A percentile compares a stretch with the other conserved stretches of the same genome.
These are phyloP conservation scores for Amphiura filiformis DNA, from an alignment of 35 echinoderm and acorn worm genomes.

Conservation along the genomic window DNA sequence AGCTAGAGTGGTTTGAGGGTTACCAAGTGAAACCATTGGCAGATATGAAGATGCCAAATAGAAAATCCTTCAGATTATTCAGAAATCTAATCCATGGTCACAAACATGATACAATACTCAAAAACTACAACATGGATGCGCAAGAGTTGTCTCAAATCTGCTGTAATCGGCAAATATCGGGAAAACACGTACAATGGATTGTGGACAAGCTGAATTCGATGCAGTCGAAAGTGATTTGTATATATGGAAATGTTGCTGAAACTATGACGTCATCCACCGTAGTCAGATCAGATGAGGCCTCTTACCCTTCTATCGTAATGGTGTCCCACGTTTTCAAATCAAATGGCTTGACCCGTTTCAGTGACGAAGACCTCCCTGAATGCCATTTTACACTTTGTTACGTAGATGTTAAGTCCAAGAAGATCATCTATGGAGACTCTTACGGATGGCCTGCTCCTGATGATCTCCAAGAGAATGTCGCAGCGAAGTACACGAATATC, in stretches of 20 bases:
- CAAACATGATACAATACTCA: not conserved
- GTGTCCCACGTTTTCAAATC: not conserved
- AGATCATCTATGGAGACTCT: not conserved
- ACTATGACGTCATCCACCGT: not conserved
- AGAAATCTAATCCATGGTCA: not conserved
- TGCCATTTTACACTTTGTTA: not conserved
- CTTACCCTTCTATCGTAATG: not conserved
- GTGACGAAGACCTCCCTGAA: not conserved
- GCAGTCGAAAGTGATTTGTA: not conserved
- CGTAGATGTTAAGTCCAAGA: not conserved
- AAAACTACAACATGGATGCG: not conserved
- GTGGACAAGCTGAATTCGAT: not conserved
- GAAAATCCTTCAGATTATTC: not conserved
- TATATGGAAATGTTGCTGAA: not conserved
- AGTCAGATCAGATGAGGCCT: not conserved
- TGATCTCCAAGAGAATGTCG: not conserved
- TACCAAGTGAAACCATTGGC: not conserved
- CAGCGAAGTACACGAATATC: not conserved
- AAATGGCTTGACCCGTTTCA: not conserved
- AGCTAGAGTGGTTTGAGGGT: not conserved
- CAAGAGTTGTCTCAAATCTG: not conserved
- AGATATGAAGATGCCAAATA: not conserved
- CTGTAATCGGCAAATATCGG: not conserved
- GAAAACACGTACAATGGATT: not conserved
- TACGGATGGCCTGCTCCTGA: not conserved